Evolutionary conservation across 2,797 vertebrate genomes (phyloP), one percentile per base, ranked within the genome.

Genomic region (Acipenser ruthenus): DNA sequence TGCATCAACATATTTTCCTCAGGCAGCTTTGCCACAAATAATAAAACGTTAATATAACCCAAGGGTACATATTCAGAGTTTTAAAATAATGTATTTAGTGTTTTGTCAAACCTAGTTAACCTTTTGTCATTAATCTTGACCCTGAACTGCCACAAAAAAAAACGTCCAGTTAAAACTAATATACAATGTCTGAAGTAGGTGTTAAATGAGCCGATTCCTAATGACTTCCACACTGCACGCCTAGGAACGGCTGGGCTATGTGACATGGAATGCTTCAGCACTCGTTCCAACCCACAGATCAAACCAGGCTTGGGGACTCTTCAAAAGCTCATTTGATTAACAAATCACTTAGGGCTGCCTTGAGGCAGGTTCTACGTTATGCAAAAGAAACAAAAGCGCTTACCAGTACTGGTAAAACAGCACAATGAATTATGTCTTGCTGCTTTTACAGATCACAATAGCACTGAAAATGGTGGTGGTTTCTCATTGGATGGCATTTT

Each of bases 281-380:
- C 15, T 37, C 37, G n/a, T 10, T 59, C 65, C 15, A 66, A 59
- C 18, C 37, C 9, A 65, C 79, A 80, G 81, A 66, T 59, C 56
- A 66, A 72, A 74, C 66, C 68, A 68, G 63, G 68, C 60, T 63
- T 18, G 59, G 64, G 8, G 62, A 15, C 72, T 79, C 78, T 71
- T 60, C 76, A 77, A 79, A 83, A 69, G 72, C 73, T 77, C 74
- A 77, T 85, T 83, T 84, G 83, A 81, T 82, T 82, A 81, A 77
- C 82, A 86, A 84, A 85, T 80, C 58, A 56, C 74, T 72, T 73
- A 71, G 73, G 72, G 74, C 78, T 69, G 75, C 73, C 80, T 69
- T 6, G 37, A 65, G 78, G 77, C 79, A 78, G 82, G 79, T 81
- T 78, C 67, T 37, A 73, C 58, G 60, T 49, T 77, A 72, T 66